phyloP scores from a whole-genome alignment of 2,888 invertebrate species.

The Ophonus ardosiacus region DNA sequence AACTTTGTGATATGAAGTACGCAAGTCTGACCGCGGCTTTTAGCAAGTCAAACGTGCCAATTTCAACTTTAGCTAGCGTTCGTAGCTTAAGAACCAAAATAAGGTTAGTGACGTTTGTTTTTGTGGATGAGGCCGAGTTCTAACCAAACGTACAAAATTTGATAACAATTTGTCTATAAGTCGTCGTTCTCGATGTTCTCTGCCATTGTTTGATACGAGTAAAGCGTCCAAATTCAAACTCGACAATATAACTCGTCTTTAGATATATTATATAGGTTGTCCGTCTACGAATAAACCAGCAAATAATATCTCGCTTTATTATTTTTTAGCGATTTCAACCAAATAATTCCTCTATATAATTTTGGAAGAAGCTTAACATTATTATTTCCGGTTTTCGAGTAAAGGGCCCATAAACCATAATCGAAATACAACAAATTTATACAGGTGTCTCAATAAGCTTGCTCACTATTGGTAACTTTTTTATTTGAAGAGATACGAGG shows the following conservation, averaged over 20 bases:
- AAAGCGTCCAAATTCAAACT: neutral
- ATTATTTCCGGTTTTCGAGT: too few species aligned
- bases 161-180: neutral
- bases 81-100: neutral
- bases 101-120: neutral
- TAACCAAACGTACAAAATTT: neutral
- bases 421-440: too few species aligned
- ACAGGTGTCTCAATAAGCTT: too few species aligned
- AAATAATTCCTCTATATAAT: too few species aligned
- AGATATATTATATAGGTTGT: too few species aligned
- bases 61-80: neutral
- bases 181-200: neutral
- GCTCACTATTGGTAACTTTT: too few species aligned
- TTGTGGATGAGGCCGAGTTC: neutral
- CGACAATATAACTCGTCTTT: neutral
- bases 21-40: neutral
- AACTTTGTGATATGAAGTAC: neutral
- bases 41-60: neutral
- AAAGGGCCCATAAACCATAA: too few species aligned
- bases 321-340: too few species aligned
- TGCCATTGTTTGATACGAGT: neutral
- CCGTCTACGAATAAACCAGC: too few species aligned
- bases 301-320: too few species aligned
- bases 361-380: too few species aligned
- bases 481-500: too few species aligned